Base-by-base conservation (phyloP, 2,888 invertebrate genomes). In the Sabatieria punctata region DNA sequence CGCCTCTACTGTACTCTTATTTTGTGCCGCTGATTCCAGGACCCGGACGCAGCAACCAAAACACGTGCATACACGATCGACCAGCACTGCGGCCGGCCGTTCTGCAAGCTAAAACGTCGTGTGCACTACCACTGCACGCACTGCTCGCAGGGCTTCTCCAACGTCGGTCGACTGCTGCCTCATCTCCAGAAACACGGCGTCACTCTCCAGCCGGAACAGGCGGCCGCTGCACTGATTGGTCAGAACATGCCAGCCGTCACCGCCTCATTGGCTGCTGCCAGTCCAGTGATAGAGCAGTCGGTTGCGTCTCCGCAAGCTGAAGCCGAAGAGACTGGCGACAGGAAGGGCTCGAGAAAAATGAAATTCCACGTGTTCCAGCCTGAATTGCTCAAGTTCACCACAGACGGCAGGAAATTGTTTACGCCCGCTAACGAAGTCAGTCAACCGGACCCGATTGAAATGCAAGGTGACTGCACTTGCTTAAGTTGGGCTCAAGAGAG, bases 51-150 rank as follows among this genome's bases (percentile, higher is more conserved):
- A 19, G 21, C 45, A 19, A 26, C 26, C 45, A 45, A 6, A 13
- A 8, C 38, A 38, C 6, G 11, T 8, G 15, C 38, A 21, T 38
- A 19, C 38, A 38, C 38, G 8, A 38, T 38, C 13, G 46, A 46
- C 15, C 41, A 46, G 41, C 75, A 76, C 45, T 82, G 82, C 65
- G 77, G 79, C 45, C 71, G 80, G 21, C 80, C 82, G 3, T 82
- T 82, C 64, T 82, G 82, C 67, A 82, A 82, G 64, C 71, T 82
- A 54, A 82, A 81, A 65, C 73, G 79, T 50, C 78, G 79, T 59
- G 77, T 78, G 53, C 82, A 82, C 60, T 80, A 78, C 60, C 82
- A 83, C 61, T 82, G 82, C 66, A 77, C 78, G 60, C 75, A 78
- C 42, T 82, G 82, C 68, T 80, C 80, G 65, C 82, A 81, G 67